These are phyloP conservation scores for Torymus texanus DNA, from an alignment of 2,888 invertebrate species.

Conservation along the genomic window DNA sequence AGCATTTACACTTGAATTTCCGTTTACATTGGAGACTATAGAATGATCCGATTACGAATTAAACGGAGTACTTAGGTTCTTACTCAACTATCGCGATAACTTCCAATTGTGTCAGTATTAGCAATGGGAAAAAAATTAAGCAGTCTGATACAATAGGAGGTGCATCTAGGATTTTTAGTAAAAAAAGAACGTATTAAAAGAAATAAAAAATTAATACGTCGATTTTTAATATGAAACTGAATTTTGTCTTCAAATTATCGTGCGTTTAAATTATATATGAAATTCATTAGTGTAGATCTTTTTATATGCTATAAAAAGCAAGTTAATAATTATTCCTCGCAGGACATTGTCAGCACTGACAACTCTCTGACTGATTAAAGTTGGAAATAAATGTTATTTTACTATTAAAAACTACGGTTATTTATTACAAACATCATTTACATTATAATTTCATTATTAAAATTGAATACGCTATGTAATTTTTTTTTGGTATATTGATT, in stretches of 20 bases:
- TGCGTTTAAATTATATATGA: conserved; percentile 18
- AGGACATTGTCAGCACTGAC: conserved; percentile 43
- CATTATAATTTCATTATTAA: neutral
- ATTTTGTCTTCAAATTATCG: neutral
- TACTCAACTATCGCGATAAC: conserved; percentile 7
- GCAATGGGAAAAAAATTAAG: neutral
- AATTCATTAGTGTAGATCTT: conserved; percentile 32
- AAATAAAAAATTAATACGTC: conserved; percentile 6
- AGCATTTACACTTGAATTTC: conserved; percentile 12
- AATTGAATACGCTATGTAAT: neutral
- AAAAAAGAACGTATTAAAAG: conserved; percentile 12
- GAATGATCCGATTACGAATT: neutral
- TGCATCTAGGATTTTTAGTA: conserved; percentile 30
- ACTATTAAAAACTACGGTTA: conserved; percentile 40
- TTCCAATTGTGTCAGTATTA: conserved; percentile 41
- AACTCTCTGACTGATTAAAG: conserved; percentile 51
- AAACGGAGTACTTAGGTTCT: conserved; percentile 31
- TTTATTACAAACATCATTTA: conserved; percentile 5
- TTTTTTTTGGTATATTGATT: neutral
- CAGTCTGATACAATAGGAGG: conserved; percentile 24
- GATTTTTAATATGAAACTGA: conserved; percentile 21
- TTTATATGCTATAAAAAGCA: conserved; percentile 36
- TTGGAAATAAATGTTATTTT: conserved; percentile 57
- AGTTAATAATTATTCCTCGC: conserved; percentile 30
- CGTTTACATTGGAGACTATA: neutral